These are phyloP conservation scores for Lophura swinhoii DNA, from an alignment of 2,797 vertebrate genomes.

Conservation along the genomic window DNA sequence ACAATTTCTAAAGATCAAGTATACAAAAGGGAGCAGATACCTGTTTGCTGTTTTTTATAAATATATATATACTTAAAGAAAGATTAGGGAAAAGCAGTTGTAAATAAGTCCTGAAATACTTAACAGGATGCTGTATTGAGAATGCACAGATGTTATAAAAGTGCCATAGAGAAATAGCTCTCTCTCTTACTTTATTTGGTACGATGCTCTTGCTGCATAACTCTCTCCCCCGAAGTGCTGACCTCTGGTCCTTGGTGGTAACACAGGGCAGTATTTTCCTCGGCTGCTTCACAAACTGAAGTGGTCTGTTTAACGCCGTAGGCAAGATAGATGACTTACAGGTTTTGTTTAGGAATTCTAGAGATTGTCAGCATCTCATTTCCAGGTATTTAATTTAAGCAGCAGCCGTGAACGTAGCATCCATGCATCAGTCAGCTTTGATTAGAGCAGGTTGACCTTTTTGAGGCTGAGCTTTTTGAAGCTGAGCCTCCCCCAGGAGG, in stretches of 20 bases:
- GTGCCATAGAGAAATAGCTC: not conserved
- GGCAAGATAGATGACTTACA: not conserved
- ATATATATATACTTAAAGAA: not conserved
- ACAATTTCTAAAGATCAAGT: not conserved
- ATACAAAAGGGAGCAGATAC: not conserved
- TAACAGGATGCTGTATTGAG: not conserved
- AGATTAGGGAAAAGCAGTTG: not conserved
- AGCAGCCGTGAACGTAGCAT: slow-evolving; percentile 66
- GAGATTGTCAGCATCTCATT: not conserved
- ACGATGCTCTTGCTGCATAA: not conserved
- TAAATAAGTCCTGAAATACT: slow-evolving; percentile 28
- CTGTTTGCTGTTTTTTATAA: not conserved
- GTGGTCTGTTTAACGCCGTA: accelerated
- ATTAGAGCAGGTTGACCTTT: slow-evolving; percentile 30
- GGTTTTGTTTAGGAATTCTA: not conserved
- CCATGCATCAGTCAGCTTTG: slow-evolving; percentile 68
- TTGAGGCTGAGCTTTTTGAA: not conserved
- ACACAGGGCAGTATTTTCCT: not conserved
- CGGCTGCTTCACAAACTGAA: not conserved
- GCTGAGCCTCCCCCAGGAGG: not conserved
- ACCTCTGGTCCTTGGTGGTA: not conserved
- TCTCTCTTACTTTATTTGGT: not conserved
- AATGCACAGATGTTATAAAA: not conserved
- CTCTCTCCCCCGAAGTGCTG: not conserved
- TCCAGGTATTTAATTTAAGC: slow-evolving; percentile 34